A percentile compares a stretch with the other conserved stretches of the same genome.
Conservation (phyloP, 2,888 invertebrate genomes). For the Aporophyla lueneburgensis region DNA sequence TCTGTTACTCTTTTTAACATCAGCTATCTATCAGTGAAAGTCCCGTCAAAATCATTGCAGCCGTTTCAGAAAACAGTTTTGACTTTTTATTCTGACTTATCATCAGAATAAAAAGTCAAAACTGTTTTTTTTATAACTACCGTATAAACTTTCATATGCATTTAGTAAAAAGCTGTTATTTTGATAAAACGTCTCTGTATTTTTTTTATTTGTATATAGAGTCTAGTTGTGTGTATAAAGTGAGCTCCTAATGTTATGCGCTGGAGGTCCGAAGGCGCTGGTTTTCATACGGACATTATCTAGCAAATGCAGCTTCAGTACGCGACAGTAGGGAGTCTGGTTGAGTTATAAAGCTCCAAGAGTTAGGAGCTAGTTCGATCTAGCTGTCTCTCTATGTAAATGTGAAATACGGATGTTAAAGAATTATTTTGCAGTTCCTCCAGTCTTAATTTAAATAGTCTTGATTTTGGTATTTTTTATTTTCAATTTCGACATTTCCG, state of each 20-base stretch:
- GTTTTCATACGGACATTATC: constrained; percentile 44
- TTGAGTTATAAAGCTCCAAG: constrained; percentile 11
- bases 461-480: background rate
- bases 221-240: background rate
- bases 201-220: too few species aligned
- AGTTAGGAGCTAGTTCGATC: constrained; percentile 11
- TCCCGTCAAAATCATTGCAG: too few species aligned
- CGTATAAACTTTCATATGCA: too few species aligned
- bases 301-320: constrained; percentile 26
- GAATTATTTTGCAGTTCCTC: constrained; percentile 3
- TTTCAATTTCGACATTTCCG: background rate
- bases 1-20: too few species aligned
- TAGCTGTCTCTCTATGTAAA: constrained; percentile 9
- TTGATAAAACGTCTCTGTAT: too few species aligned
- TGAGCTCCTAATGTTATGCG: constrained; percentile 30
- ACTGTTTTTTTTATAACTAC: too few species aligned
- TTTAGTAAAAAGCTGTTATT: too few species aligned
- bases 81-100: too few species aligned
- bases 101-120: too few species aligned
- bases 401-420: background rate
- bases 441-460: background rate
- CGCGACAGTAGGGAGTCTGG: constrained; percentile 9
- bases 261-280: background rate
- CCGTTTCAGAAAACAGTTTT: too few species aligned
- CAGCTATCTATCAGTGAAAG: too few species aligned